Base-by-base conservation (phyloP, 2,113 vertebrate genomes). In the Malurus cyaneus region DNA sequence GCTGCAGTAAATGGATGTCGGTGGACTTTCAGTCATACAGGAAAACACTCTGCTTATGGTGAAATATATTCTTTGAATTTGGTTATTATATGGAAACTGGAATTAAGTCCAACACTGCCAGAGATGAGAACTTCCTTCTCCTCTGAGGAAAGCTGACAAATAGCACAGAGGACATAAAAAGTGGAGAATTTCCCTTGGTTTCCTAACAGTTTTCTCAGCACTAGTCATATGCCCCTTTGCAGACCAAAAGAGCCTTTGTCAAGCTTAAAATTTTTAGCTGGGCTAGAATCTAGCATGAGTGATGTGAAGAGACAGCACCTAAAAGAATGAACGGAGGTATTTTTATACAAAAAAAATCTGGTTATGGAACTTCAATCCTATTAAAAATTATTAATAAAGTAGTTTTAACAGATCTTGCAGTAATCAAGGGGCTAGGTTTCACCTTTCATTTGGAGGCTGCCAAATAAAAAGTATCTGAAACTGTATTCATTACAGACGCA, bases 1-100 rank as follows among this genome's bases (percentile, higher is more conserved):
- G 17, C 44, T 71, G 36, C 57, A 65, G 15, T 49, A 78, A 66
- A 44, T 0, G 0, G 62, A 47, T 0, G 0, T 39, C 67, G 42
- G 34, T 56, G 39, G 57, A 54, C 19, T 80, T 76, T 25, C 46
- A 80, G 41, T 49, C 52, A 47, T 36, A 12, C 29, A 66, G n/a
- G 14, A 76, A 69, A 61, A 36, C 11, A 42, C 34, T 69, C 26
- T 31, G 19, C 41, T 78, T 56, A 49, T 32, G 34, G 16, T 70
- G 56, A 90, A 91, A 86, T 24, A 23, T 12, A 50, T 65, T 83
- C 49, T 62, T 80, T 56, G n/a, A 88, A 50, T 66, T 78, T 80
- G 19, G 2, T 59, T 44, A 36, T 66, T 62, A 67, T 21, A 26
- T 12, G 54, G 13, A 83, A 80, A 62, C 8, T 62, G 18, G 44